Conservation (phyloP, 1,140 invertebrate genomes). For the Tigriopus japonicus region DNA sequence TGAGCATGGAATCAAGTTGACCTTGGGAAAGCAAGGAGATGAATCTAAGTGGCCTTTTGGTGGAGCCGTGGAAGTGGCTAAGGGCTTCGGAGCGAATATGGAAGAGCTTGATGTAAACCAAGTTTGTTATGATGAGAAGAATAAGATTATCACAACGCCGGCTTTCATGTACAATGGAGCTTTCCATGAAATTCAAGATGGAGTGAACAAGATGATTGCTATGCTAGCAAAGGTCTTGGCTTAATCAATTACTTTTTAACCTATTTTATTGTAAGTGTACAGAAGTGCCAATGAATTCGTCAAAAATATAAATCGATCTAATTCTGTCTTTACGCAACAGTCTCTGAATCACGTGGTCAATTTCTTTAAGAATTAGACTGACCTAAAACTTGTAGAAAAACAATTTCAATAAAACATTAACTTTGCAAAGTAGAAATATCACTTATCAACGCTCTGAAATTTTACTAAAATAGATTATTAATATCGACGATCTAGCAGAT, state of each 20-base stretch:
- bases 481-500: too few species aligned
- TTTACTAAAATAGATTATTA: too few species aligned
- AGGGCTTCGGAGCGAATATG: constrained; percentile 31
- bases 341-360: too few species aligned
- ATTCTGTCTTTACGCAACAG: too few species aligned
- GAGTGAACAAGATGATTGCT: constrained; percentile 34
- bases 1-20: constrained; percentile 30
- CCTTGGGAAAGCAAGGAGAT: constrained; percentile 31
- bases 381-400: too few species aligned
- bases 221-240: background rate
- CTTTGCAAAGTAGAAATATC: too few species aligned
- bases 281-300: background rate
- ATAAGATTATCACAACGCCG: constrained; percentile 36
- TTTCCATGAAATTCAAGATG: constrained; percentile 30
- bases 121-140: constrained; percentile 29
- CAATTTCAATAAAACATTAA: too few species aligned
- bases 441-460: too few species aligned
- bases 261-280: background rate
- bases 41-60: constrained; percentile 33
- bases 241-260: background rate
- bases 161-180: constrained; percentile 36
- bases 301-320: too few species aligned
- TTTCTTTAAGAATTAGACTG: too few species aligned
- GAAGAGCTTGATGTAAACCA: constrained; percentile 28
- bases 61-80: constrained; percentile 31